Evolutionary conservation across 2,888 invertebrate genomes (phyloP).

Genomic region (Timema cristinae): DNA sequence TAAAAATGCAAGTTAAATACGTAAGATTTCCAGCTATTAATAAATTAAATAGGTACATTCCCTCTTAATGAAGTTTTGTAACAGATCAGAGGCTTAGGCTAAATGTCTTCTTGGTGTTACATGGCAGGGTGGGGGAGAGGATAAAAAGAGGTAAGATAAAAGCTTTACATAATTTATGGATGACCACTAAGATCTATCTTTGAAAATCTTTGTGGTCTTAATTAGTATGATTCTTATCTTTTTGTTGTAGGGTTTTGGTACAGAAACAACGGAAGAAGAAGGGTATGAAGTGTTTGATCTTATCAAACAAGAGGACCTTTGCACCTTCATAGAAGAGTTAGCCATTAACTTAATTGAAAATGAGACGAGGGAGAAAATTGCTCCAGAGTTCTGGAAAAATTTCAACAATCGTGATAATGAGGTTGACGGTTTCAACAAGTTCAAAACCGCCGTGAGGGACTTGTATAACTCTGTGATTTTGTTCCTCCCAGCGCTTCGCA

Average conservation of each 20-base stretch:
- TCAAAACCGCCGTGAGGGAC: slow-evolving; percentile 62
- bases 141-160: too few relatives aligned
- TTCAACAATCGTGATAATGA: slow-evolving; percentile 43
- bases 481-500: slow-evolving; percentile 53
- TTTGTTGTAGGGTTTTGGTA: background rate
- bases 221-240: background rate
- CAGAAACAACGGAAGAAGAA: too few relatives aligned
- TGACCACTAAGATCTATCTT: too few relatives aligned
- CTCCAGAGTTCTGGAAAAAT: slow-evolving; percentile 63
- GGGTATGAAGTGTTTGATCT: too few relatives aligned
- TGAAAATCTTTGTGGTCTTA: background rate
- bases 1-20: too few relatives aligned
- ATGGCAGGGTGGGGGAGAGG: too few relatives aligned
- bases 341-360: slow-evolving; percentile 54
- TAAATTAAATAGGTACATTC: too few relatives aligned
- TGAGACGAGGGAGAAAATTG: slow-evolving; percentile 56
- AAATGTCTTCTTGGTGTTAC: too few relatives aligned
- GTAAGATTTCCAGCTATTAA: too few relatives aligned
- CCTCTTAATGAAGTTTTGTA: too few relatives aligned
- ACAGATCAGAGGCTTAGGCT: too few relatives aligned
- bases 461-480: slow-evolving; percentile 55
- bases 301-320: slow-evolving; percentile 17
- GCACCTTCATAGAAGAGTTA: slow-evolving; percentile 40
- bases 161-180: too few relatives aligned
- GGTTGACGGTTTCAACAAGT: slow-evolving; percentile 58